These are phyloP conservation scores for Acyrthosiphon pisum DNA, from an alignment of 1,140 invertebrate genomes.

Conservation along the genomic window DNA sequence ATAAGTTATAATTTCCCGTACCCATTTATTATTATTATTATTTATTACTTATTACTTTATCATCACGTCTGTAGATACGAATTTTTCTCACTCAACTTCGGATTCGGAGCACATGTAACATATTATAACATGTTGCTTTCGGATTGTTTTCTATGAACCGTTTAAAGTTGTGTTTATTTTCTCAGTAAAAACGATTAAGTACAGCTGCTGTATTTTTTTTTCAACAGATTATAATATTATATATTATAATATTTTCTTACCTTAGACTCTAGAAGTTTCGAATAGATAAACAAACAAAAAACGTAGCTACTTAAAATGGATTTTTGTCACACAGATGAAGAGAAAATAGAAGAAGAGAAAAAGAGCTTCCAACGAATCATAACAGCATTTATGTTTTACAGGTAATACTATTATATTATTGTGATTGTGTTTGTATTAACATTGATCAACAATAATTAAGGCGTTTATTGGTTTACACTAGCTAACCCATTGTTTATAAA, in stretches of 20 bases:
- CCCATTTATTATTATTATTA: neutral
- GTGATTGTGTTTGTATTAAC: neutral
- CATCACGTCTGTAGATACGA: neutral
- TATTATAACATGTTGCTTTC: slow-evolving; percentile 10
- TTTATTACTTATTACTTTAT: slow-evolving; percentile 7
- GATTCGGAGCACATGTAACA: slow-evolving; percentile 34
- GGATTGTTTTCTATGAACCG: neutral
- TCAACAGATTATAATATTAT: neutral
- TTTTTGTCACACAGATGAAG: slow-evolving; percentile 23
- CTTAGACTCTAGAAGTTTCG: neutral
- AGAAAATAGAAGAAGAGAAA: slow-evolving; percentile 59
- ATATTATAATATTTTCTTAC: neutral
- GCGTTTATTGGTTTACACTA: neutral
- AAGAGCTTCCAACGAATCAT: slow-evolving; percentile 58
- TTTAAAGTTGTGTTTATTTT: slow-evolving; percentile 12
- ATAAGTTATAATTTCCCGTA: neutral
- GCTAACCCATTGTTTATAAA: neutral
- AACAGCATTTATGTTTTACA: slow-evolving; percentile 58
- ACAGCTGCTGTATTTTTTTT: neutral
- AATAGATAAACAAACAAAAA: neutral
- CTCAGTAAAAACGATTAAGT: neutral
- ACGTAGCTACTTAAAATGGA: slow-evolving; percentile 11
- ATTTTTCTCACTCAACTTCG: slow-evolving; percentile 8
- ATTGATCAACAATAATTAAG: neutral
- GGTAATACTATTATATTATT: slow-evolving; percentile 24